These are phyloP conservation scores for Dasypogon diadema DNA, from an alignment of 2,888 invertebrate genomes.

Conservation along the genomic window DNA sequence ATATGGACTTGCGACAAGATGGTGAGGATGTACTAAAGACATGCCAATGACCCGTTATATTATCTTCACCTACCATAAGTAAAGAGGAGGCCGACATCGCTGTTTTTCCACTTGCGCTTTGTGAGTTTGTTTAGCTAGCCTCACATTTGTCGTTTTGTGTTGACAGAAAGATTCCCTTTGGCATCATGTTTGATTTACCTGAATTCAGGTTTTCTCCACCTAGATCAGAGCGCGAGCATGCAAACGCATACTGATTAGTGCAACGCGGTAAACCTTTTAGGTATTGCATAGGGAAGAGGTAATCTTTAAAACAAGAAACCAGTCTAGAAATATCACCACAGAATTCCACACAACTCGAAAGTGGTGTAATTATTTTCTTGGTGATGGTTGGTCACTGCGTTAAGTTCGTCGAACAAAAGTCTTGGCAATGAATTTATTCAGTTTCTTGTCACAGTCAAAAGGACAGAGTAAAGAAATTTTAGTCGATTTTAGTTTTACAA, in stretches of 20 bases:
- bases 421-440: too few relatives aligned
- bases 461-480: too few relatives aligned
- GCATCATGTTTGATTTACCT: conserved; percentile 28
- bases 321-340: conserved; percentile 42
- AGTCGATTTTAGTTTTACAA: too few relatives aligned
- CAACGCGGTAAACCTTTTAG: conserved; percentile 6
- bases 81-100: background rate
- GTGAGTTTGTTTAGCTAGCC: conserved; percentile 6
- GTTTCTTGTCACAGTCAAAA: too few relatives aligned
- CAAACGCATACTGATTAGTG: conserved; percentile 31
- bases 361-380: conserved; percentile 28
- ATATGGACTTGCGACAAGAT: conserved; percentile 48
- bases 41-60: conserved; percentile 55
- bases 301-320: conserved; percentile 20
- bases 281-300: conserved; percentile 4
- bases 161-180: conserved; percentile 24
- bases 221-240: background rate
- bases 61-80: conserved; percentile 17
- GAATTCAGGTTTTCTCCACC: conserved; percentile 41
- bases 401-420: too few relatives aligned
- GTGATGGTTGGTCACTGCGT: too few relatives aligned
- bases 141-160: background rate
- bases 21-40: conserved; percentile 49
- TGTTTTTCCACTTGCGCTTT: background rate
- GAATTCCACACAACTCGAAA: conserved; percentile 35